Conservation (phyloP, 2,888 invertebrate species). For the Dorcus parallelipipedus region DNA sequence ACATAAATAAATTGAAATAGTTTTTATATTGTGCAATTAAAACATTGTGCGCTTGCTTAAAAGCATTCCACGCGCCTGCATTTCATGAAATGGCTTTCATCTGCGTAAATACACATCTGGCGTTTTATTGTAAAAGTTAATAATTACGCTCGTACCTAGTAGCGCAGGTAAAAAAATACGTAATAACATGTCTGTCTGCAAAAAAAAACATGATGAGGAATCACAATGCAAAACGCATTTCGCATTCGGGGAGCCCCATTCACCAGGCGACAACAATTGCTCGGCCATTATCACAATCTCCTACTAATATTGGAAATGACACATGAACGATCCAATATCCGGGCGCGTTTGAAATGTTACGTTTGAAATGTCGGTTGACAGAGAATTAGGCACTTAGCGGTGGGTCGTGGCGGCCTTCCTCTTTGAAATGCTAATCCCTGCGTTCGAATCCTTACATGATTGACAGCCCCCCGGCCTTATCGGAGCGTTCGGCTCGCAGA, state of each 20-base stretch:
- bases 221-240: slow-evolving; percentile 36
- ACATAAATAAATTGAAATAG: too few species aligned
- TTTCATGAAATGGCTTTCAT: too few species aligned
- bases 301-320: slow-evolving; percentile 40
- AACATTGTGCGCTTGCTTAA: too few species aligned
- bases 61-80: too few species aligned
- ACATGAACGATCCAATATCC: slow-evolving; percentile 44
- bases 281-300: slow-evolving; percentile 14
- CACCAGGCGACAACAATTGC: slow-evolving; percentile 33
- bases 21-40: too few species aligned
- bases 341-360: slow-evolving; percentile 35
- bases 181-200: slow-evolving; percentile 31
- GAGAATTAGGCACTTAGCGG: slow-evolving; percentile 47
- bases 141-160: slow-evolving; percentile 6
- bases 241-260: slow-evolving; percentile 31
- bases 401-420: slow-evolving; percentile 38
- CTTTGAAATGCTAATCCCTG: slow-evolving; percentile 45
- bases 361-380: slow-evolving; percentile 43
- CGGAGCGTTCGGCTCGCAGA: too few species aligned
- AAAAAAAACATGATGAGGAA: slow-evolving; percentile 31
- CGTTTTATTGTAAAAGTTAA: slow-evolving; percentile 4
- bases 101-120: neutral
- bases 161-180: slow-evolving; percentile 7
- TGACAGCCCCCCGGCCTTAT: slow-evolving; percentile 38
- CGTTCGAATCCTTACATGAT: slow-evolving; percentile 31